Conservation (phyloP, 2,797 vertebrate genomes). For the Enteromius mattozi region DNA sequence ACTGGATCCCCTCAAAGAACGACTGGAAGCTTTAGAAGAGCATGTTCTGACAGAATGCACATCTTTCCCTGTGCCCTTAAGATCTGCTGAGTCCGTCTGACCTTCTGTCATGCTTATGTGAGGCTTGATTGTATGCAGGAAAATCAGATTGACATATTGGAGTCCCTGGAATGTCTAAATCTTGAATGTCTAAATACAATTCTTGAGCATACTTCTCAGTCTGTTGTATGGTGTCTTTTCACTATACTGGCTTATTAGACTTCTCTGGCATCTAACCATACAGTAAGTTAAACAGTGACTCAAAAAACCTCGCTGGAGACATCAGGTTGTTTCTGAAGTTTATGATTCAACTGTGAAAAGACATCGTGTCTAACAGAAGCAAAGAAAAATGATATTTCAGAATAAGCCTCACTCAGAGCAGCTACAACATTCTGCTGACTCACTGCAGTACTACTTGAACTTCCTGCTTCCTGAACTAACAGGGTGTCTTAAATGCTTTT, state of each 20-base stretch:
- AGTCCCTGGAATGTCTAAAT: not conserved
- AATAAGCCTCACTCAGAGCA: not conserved
- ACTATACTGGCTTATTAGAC: not conserved
- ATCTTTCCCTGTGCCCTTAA: not conserved
- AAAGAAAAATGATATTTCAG: not conserved
- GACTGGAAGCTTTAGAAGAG: not conserved
- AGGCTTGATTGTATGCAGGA: not conserved
- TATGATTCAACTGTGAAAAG: not conserved
- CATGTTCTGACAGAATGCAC: not conserved
- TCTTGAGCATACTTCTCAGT: not conserved
- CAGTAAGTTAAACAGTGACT: not conserved
- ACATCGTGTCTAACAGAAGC: not conserved
- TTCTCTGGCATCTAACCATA: not conserved
- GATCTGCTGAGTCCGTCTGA: not conserved
- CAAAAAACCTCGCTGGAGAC: not conserved
- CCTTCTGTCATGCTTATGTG: not conserved
- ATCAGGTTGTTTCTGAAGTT: not conserved
- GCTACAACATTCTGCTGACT: no score
- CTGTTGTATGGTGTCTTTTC: not conserved
- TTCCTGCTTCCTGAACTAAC: not conserved
- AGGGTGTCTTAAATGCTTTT: not conserved
- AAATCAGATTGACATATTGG: not conserved
- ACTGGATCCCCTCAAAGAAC: not conserved
- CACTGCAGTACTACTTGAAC: not conserved
- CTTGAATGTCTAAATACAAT: not conserved